Evolutionary conservation across 37 sponge, comb jelly and placozoan species (phyloP).

Genomic region (Spongilla lacustris): DNA sequence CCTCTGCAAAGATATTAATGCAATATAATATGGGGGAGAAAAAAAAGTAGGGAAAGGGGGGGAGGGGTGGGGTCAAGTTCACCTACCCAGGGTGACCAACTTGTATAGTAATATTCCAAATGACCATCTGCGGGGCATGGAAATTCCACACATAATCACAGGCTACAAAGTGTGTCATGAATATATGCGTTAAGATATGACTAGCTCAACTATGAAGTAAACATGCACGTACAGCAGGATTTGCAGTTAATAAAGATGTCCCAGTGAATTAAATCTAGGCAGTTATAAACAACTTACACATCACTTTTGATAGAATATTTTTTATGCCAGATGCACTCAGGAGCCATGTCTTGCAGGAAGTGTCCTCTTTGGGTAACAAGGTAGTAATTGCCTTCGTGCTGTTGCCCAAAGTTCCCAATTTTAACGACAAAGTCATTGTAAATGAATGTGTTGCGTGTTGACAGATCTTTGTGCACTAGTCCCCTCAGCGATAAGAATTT

Average conservation of each 20-base stretch:
- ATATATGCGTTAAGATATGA: neutral
- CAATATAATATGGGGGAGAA: no score
- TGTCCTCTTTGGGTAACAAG: conserved; percentile 66
- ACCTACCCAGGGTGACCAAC: conserved; percentile 54
- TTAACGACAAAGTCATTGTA: conserved; percentile 59
- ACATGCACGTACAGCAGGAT: neutral
- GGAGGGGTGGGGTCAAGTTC: no score
- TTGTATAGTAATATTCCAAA: conserved; percentile 73
- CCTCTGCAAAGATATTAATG: no score
- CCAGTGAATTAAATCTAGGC: no score
- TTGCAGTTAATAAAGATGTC: neutral
- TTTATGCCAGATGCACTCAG: conserved; percentile 67
- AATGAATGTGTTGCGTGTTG: conserved; percentile 65
- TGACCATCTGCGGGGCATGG: conserved; percentile 53
- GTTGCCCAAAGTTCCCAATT: conserved; percentile 45
- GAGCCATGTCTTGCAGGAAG: conserved; percentile 77
- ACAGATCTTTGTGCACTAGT: conserved; percentile 67
- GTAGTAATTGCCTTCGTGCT: conserved; percentile 75
- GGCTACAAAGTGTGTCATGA: neutral
- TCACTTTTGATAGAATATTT: conserved; percentile 69
- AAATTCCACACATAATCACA: neutral
- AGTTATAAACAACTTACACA: conserved; percentile 35
- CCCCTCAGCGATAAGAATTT: conserved; percentile 59
- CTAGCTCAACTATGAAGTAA: neutral
- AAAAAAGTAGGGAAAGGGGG: no score